phyloP scores from a whole-genome alignment of 2,888 invertebrate species.

The Athripsodes cinereus region DNA sequence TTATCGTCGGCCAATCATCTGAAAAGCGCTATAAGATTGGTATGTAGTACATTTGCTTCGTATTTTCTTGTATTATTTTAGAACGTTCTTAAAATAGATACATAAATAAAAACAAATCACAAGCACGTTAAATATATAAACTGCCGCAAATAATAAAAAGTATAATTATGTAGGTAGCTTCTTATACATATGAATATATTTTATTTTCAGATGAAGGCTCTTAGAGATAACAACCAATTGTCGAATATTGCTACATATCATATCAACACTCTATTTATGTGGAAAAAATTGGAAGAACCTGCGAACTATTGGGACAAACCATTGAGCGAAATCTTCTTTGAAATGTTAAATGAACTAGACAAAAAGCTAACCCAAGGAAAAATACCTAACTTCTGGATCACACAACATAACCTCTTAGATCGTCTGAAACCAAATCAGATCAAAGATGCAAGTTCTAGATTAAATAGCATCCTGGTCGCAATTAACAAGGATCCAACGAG shows the following conservation, averaged over 20 bases:
- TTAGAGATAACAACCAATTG: constrained; percentile 5
- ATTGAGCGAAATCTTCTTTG: constrained; percentile 3
- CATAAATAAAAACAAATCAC: no score
- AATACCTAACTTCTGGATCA: constrained; percentile 10
- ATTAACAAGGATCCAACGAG: constrained; percentile 3
- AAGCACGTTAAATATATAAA: no score
- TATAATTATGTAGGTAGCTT: no score
- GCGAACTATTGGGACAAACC: constrained; percentile 7
- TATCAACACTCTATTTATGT: constrained; percentile 13
- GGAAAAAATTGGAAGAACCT: constrained; percentile 2
- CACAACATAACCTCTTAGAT: constrained; percentile 3
- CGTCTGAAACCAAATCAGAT: background rate
- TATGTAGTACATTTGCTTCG: no score
- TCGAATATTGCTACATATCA: constrained; percentile 10
- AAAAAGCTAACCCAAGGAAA: background rate
- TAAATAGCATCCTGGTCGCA: background rate
- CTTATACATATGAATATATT: no score
- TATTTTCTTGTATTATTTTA: no score
- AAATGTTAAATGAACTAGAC: constrained; percentile 7
- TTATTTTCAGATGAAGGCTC: constrained; percentile 6
- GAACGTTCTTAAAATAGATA: no score
- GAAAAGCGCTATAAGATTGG: constrained; percentile 10
- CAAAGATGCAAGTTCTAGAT: background rate
- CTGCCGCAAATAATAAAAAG: no score
- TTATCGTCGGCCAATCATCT: background rate